Evolutionary conservation across 2,113 vertebrate genomes (phyloP).

Genomic region (Laticauda laticaudata): DNA sequence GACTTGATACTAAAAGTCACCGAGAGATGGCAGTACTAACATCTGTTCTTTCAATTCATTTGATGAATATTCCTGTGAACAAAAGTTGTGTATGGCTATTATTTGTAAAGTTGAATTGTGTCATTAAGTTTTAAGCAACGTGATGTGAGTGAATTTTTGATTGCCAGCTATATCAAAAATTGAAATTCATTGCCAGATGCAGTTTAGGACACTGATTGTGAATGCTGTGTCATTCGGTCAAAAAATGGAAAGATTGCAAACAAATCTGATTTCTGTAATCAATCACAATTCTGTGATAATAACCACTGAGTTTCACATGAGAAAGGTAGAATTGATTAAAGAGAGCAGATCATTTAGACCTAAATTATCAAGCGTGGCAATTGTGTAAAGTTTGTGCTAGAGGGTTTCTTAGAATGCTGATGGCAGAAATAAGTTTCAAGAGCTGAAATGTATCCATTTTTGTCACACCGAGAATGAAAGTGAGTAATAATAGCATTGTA

Average conservation of each 20-base stretch:
- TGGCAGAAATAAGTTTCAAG: background rate
- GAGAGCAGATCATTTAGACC: background rate
- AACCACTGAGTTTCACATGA: background rate
- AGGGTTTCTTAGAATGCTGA: background rate
- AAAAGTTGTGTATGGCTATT: background rate
- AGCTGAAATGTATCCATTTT: background rate
- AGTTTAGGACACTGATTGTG: background rate
- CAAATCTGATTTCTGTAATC: background rate
- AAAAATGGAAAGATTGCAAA: background rate
- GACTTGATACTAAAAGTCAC: background rate
- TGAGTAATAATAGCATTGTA: background rate
- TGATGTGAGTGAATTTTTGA: background rate
- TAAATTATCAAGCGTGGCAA: background rate
- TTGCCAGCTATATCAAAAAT: background rate
- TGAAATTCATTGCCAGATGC: background rate
- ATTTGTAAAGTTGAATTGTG: background rate
- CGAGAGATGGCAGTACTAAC: background rate
- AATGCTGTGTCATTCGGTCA: background rate
- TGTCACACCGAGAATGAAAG: background rate
- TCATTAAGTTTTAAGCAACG: background rate
- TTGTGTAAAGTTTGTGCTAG: background rate
- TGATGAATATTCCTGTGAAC: background rate
- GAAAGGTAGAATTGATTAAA: background rate
- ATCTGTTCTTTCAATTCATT: background rate
- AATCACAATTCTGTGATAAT: background rate